phyloP scores from a whole-genome alignment of 2,113 vertebrate species.

The Aix galericulata region DNA sequence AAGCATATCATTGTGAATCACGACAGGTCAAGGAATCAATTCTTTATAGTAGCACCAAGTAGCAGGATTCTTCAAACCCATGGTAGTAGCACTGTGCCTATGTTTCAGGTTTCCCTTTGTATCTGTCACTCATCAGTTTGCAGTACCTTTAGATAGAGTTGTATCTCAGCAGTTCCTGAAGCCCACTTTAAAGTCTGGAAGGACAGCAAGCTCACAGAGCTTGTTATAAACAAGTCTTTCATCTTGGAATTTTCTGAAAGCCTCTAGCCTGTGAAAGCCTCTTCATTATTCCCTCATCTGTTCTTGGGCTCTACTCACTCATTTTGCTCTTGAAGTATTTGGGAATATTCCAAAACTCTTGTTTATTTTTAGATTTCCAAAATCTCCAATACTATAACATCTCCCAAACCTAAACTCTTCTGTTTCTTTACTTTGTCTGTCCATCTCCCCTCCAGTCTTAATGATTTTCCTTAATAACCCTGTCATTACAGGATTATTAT shows the following conservation, averaged over 20 bases:
- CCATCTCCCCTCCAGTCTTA: neutral
- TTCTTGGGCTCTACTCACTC: neutral
- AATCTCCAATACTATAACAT: neutral
- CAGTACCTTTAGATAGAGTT: neutral
- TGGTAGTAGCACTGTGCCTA: neutral
- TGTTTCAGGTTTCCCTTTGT: neutral
- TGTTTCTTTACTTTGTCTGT: neutral
- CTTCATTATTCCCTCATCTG: constrained; percentile 11
- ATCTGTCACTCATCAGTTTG: neutral
- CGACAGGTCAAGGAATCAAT: neutral
- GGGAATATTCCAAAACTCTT: neutral
- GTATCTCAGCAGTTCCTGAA: neutral
- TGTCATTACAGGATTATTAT: neutral
- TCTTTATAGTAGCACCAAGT: neutral
- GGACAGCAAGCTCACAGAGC: neutral
- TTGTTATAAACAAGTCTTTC: constrained; percentile 26
- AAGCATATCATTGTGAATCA: neutral
- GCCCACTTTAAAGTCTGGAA: neutral
- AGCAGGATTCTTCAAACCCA: neutral
- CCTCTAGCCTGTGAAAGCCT: neutral
- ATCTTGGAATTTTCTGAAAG: constrained; percentile 26
- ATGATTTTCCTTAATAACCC: neutral
- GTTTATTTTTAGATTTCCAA: neutral
- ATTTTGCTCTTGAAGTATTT: neutral
- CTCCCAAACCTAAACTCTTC: neutral